These are phyloP conservation scores for Dendrolimus punctatus DNA, from an alignment of 1,140 invertebrate species.

Conservation along the genomic window DNA sequence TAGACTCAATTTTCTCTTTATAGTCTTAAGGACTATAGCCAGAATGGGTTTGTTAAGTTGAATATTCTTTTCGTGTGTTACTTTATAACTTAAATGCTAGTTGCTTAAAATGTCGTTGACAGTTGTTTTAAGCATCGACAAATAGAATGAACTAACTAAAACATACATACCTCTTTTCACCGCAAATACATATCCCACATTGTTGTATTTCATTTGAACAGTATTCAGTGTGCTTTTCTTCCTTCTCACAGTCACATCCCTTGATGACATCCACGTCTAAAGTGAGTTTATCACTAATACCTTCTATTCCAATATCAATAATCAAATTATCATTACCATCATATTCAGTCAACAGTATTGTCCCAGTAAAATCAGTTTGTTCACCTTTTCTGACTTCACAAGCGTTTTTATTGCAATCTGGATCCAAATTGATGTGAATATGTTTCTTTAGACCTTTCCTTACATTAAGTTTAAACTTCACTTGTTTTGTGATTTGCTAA, in stretches of 20 bases:
- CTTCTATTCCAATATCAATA: conserved; percentile 58
- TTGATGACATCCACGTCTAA: conserved; percentile 83
- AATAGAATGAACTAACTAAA: conserved; percentile 12
- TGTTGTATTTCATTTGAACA: conserved; percentile 73
- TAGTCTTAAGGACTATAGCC: too few relatives aligned
- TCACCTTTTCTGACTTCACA: conserved; percentile 24
- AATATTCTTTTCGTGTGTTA: too few relatives aligned
- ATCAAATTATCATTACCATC: conserved; percentile 13
- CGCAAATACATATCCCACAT: conserved; percentile 85
- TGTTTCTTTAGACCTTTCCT: conserved; percentile 15
- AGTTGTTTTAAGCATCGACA: not conserved
- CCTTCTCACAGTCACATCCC: conserved; percentile 74
- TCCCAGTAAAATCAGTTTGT: conserved; percentile 25
- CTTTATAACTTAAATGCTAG: too few relatives aligned
- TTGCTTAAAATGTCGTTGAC: not conserved
- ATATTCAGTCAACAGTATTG: conserved; percentile 24
- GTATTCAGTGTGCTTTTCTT: conserved; percentile 34
- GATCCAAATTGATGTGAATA: conserved; percentile 22
- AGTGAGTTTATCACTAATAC: conserved; percentile 80
- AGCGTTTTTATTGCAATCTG: conserved; percentile 19
- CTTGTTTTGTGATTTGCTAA: conserved; percentile 27
- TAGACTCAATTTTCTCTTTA: too few relatives aligned
- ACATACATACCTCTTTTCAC: conserved; percentile 73
- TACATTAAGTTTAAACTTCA: conserved; percentile 30
- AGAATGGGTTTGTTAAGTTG: too few relatives aligned